A percentile compares a stretch with the other conserved stretches of the same genome.
Evolutionary conservation across 1,140 invertebrate genomes (phyloP).

Genomic region (Trichonephila clavipes): DNA sequence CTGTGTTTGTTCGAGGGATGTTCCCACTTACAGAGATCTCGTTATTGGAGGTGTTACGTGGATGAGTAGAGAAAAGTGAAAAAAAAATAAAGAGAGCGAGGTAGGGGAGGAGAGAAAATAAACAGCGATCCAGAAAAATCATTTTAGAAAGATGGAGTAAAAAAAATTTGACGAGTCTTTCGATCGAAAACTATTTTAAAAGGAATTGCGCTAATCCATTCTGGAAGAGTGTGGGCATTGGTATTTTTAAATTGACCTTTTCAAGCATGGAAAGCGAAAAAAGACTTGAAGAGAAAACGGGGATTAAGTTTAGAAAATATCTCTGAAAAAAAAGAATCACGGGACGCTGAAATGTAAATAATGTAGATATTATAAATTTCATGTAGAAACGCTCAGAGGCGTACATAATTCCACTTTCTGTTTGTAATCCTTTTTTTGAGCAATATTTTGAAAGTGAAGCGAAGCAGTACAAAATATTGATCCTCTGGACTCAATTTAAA

Average conservation of each 20-base stretch:
- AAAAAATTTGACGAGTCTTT: neutral
- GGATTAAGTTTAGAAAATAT: neutral
- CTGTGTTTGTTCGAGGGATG: conserved; percentile 11
- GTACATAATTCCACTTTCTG: neutral
- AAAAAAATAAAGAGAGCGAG: neutral
- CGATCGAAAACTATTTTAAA: conserved; percentile 4
- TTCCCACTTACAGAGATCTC: neutral
- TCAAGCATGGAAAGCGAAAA: neutral
- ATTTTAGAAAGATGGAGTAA: neutral
- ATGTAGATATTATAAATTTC: neutral
- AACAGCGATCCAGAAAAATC: conserved; percentile 3
- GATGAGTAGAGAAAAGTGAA: neutral
- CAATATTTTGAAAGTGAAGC: neutral
- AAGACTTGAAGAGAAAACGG: neutral
- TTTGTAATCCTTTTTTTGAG: neutral
- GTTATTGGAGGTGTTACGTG: conserved; percentile 17
- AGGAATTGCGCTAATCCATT: conserved; percentile 9
- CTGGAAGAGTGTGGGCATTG: neutral
- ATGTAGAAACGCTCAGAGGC: neutral
- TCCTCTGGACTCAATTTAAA: too few species aligned
- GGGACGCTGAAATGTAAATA: neutral
- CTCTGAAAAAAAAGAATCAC: neutral
- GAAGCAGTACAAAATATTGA: too few species aligned
- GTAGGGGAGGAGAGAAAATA: neutral
- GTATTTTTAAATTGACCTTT: conserved; percentile 19